Evolutionary conservation across 2,113 vertebrate species (phyloP).

Genomic region (Monarcha castaneiventris): DNA sequence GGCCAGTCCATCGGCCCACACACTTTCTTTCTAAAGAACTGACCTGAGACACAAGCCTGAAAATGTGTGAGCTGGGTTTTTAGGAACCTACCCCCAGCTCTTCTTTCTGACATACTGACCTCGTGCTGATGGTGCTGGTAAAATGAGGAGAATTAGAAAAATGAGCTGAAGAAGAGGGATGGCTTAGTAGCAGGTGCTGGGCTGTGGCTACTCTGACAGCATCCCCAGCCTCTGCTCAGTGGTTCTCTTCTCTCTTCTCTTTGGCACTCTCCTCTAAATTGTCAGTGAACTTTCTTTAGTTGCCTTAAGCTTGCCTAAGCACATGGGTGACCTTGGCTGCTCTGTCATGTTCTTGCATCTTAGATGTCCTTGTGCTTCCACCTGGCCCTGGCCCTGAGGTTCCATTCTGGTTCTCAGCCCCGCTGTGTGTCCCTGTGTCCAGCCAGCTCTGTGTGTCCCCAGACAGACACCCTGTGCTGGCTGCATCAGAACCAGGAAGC

Average conservation of each 20-base stretch:
- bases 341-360: neutral
- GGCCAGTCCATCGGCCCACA: neutral
- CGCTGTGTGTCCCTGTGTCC: neutral
- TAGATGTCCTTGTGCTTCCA: neutral
- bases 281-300: neutral
- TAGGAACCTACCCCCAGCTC: neutral
- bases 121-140: constrained; percentile 33
- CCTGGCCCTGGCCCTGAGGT: neutral
- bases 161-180: neutral
- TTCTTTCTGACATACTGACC: neutral
- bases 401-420: neutral
- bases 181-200: neutral
- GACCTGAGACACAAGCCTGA: neutral
- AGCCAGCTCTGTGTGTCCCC: neutral
- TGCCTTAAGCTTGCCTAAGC: constrained; percentile 50
- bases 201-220: neutral
- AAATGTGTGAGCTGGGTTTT: neutral
- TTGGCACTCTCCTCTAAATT: neutral
- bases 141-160: constrained; percentile 16
- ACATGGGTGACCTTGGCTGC: neutral
- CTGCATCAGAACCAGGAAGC: neutral
- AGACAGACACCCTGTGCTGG: neutral
- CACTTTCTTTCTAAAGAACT: neutral
- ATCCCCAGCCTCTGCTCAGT: neutral
- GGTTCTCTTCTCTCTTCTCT: constrained; percentile 1